Conservation (phyloP, 2,888 invertebrate genomes). For the Metalampra italica region DNA sequence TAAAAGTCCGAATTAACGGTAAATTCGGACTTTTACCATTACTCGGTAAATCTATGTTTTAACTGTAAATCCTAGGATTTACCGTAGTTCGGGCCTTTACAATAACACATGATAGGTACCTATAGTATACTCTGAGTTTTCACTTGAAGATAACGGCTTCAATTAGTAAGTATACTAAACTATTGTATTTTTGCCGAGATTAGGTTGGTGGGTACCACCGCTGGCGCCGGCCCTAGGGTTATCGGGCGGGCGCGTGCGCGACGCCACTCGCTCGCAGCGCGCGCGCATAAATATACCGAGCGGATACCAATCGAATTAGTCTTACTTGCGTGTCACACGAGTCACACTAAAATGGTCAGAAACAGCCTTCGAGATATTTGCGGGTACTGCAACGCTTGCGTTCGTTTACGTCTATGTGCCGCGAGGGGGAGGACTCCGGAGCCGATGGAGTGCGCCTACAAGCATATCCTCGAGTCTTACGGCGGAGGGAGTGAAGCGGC, state of each 20-base stretch:
- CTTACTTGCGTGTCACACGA: slow-evolving; percentile 37
- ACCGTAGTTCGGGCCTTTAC: no score
- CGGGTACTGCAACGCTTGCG: slow-evolving; percentile 70
- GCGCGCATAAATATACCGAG: slow-evolving; percentile 56
- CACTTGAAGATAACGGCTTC: not conserved
- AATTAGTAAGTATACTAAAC: slow-evolving; percentile 1
- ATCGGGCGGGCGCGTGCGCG: slow-evolving; percentile 70
- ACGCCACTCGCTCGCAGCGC: slow-evolving; percentile 34
- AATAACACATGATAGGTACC: no score
- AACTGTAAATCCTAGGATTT: no score
- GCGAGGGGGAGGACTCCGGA: slow-evolving; percentile 66
- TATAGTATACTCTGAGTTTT: no score
- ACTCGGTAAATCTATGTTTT: no score
- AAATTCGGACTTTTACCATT: no score
- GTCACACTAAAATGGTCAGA: slow-evolving; percentile 51
- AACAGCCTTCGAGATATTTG: slow-evolving; percentile 58
- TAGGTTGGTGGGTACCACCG: slow-evolving; percentile 13
- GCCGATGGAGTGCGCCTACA: slow-evolving; percentile 68
- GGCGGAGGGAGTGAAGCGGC: slow-evolving; percentile 31
- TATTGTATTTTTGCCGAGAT: slow-evolving; percentile 3
- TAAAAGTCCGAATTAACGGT: no score
- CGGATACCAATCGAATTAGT: slow-evolving; percentile 40
- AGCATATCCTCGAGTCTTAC: slow-evolving; percentile 71
- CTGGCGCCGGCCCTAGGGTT: slow-evolving; percentile 66
- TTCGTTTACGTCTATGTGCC: slow-evolving; percentile 57